A percentile compares a stretch with the other conserved stretches of the same genome.
These are phyloP conservation scores for Rousettus madagascariensis DNA, from an alignment of 2,797 vertebrate genomes.

Conservation along the genomic window DNA sequence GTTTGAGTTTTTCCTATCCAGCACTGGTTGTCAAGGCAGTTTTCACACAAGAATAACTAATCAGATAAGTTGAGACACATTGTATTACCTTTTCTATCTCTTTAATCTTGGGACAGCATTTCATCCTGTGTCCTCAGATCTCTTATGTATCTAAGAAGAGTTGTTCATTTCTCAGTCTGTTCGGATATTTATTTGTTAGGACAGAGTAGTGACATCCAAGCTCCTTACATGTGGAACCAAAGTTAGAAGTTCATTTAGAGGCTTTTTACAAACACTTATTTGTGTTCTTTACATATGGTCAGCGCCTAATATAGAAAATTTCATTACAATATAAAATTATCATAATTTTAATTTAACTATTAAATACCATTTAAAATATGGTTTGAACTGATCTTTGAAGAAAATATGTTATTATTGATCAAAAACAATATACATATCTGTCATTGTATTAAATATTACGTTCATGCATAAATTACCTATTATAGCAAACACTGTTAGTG, in stretches of 20 bases:
- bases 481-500: too few species aligned
- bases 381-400: neutral
- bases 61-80: neutral
- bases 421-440: neutral
- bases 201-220: neutral
- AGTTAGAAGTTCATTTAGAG: neutral
- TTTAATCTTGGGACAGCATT: neutral
- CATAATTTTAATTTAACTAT: neutral
- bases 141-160: neutral
- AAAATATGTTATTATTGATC: neutral
- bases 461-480: neutral
- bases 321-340: neutral
- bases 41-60: neutral
- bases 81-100: neutral
- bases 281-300: neutral
- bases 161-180: neutral
- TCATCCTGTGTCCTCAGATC: neutral
- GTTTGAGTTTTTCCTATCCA: neutral
- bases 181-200: neutral
- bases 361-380: neutral
- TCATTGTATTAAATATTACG: neutral
- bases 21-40: neutral
- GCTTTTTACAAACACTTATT: neutral
- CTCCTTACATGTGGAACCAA: neutral
- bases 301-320: neutral